Evolutionary conservation across 2,888 invertebrate species (phyloP).

Genomic region (Cancer borealis): DNA sequence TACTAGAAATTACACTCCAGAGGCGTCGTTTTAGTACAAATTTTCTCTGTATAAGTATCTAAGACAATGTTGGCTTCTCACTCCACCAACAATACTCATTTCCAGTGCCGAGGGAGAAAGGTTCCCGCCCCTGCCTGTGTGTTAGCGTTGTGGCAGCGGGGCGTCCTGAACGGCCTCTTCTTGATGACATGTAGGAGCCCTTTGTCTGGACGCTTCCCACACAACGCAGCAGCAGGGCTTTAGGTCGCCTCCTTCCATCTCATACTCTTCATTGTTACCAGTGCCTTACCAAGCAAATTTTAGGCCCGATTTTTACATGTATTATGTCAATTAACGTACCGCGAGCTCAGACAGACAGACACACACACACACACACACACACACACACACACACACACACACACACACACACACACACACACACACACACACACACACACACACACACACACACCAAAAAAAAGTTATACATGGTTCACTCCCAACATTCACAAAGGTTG

Average conservation of each 20-base stretch:
- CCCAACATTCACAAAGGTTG: neutral
- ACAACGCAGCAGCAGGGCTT: neutral
- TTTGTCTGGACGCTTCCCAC: constrained; percentile 7
- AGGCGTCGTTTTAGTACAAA: too few relatives aligned
- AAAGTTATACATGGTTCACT: neutral
- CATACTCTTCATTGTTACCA: neutral
- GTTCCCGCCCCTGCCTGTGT: neutral
- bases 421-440: too few relatives aligned
- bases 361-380: neutral
- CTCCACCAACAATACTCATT: neutral
- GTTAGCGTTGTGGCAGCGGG: neutral
- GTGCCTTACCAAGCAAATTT: neutral
- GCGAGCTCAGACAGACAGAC: too few relatives aligned
- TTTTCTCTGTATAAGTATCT: neutral
- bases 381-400: neutral
- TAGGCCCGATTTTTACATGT: neutral
- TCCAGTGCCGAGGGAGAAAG: neutral
- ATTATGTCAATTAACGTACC: too few relatives aligned
- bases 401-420: too few relatives aligned
- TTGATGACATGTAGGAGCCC: neutral
- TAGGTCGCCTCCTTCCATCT: neutral
- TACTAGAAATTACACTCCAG: neutral
- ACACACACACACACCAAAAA: neutral
- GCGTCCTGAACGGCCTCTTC: neutral
- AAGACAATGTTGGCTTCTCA: neutral